Base-by-base conservation (phyloP, 2,888 invertebrate genomes). In the Latheticus oryzae region DNA sequence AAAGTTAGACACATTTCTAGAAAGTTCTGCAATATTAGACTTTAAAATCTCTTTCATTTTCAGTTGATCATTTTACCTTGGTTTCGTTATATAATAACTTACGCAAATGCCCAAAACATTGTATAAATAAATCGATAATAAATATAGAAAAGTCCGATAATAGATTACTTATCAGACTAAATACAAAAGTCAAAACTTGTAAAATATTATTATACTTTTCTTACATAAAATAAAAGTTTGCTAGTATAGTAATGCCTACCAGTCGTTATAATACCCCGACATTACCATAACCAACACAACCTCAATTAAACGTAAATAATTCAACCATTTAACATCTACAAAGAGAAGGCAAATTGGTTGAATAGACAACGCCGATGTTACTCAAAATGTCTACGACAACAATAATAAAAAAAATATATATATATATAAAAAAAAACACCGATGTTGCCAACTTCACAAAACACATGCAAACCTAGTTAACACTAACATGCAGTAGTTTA, bases 401-500 rank as follows among this genome's bases (percentile, higher is more conserved):
- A n/a, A 32, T 15, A 48, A 50, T 43, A 43, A 53, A 43, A 43
- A 43, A 37, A 30, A 16, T 11, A 45, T 54, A 45, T 35, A 54
- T 45, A 37, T 30, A 28, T 12, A 28, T n/a, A 28, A 28, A 9
- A 5, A 38, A 7, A 56, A 56, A 50, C 48, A 42, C 32, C 40
- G 56, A 50, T 26, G 42, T 50, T 56, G 50, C 24, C 50, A 35
- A 42, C 33, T 53, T 38, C 37, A 33, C 16, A 43, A 53, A 55
- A 48, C 48, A 50, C 56, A 56, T 56, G 56, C 56, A 62, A 51
- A 62, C 53, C 58, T 62, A 62, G 58, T 62, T 58, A 58, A 62
- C 40, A 64, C 60, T 56, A 64, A 62, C 64, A 64, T 64, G 64
- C 64, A 64, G 35, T 60, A 60, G 59, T 62, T 64, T 52, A 56